Percentiles rank a stretch among this genome's conserved stretches.
These are phyloP conservation scores for Syrphus vitripennis DNA, from an alignment of 2,888 invertebrate genomes.

Conservation along the genomic window DNA sequence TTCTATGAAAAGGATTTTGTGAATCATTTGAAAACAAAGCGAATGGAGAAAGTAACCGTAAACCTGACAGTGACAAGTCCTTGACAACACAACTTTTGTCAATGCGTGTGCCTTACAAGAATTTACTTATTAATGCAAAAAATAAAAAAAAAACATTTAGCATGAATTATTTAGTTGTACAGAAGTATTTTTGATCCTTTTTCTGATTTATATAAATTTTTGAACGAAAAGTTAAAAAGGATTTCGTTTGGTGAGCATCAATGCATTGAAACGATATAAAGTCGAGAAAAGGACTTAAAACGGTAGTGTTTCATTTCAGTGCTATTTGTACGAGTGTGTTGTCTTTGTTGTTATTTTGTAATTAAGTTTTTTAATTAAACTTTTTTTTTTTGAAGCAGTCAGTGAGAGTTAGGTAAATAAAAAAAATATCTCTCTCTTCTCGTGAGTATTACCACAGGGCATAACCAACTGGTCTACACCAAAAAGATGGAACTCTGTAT, in stretches of 20 bases:
- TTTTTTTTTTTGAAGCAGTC: too few species aligned
- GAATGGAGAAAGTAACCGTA: conserved; percentile 21
- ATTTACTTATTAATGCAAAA: conserved; percentile 39
- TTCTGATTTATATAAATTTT: conserved; percentile 43
- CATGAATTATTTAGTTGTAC: not conserved
- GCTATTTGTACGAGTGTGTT: not conserved
- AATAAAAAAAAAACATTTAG: too few species aligned
- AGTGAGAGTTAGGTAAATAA: too few species aligned
- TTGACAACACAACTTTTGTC: conserved; percentile 44
- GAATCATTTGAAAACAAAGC: conserved; percentile 1
- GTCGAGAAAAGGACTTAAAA: not conserved
- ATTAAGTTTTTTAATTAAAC: not conserved
- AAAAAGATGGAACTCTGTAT: too few species aligned
- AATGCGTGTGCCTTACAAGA: conserved; percentile 17
- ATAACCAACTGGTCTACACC: too few species aligned
- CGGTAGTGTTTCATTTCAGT: not conserved
- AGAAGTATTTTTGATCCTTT: conserved; percentile 57
- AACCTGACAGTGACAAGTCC: conserved; percentile 26
- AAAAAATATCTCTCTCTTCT: too few species aligned
- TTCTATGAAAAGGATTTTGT: conserved; percentile 6
- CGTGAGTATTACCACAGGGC: too few species aligned
- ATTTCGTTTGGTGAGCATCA: conserved; percentile 51
- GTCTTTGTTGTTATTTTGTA: not conserved
- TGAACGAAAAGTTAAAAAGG: conserved; percentile 48
- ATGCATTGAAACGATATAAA: conserved; percentile 1